These are phyloP conservation scores for Cepaea hortensis DNA, from an alignment of 2,888 invertebrate genomes.

Conservation along the genomic window DNA sequence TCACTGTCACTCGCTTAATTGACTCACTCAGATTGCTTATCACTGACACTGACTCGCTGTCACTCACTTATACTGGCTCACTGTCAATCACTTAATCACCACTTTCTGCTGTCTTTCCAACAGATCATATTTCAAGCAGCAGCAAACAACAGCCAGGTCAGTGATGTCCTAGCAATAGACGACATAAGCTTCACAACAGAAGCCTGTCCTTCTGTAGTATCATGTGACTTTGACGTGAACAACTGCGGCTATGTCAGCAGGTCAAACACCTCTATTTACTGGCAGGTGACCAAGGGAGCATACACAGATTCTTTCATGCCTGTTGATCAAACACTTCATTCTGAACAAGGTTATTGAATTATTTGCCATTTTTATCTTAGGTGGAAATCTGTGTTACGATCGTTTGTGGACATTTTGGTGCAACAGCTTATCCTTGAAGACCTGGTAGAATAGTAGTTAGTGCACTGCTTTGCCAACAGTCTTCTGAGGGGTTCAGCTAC, in stretches of 20 bases:
- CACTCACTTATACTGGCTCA: too few species aligned
- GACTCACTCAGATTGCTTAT: too few species aligned
- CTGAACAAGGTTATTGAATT: slow-evolving; percentile 22
- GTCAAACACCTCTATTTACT: background rate
- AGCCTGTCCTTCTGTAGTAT: slow-evolving; percentile 21
- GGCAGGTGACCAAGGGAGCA: background rate
- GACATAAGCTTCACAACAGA: slow-evolving; percentile 21
- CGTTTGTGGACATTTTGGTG: background rate
- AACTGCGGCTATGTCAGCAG: background rate
- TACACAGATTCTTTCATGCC: slow-evolving; percentile 18
- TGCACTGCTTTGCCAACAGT: too few species aligned
- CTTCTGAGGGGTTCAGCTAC: too few species aligned
- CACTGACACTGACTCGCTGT: too few species aligned
- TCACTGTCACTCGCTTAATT: too few species aligned
- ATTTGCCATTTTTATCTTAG: background rate
- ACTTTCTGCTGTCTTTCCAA: background rate
- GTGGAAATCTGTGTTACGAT: background rate
- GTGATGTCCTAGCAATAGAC: slow-evolving; percentile 25
- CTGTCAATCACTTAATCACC: too few species aligned
- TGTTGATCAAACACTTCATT: slow-evolving; percentile 26
- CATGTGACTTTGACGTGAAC: slow-evolving; percentile 39
- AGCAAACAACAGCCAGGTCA: slow-evolving; percentile 1
- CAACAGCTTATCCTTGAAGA: too few species aligned
- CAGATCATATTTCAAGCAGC: slow-evolving; percentile 34
- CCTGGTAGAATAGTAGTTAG: too few species aligned